Conservation (phyloP, 2,113 vertebrate species). For the Nicator chloris region DNA sequence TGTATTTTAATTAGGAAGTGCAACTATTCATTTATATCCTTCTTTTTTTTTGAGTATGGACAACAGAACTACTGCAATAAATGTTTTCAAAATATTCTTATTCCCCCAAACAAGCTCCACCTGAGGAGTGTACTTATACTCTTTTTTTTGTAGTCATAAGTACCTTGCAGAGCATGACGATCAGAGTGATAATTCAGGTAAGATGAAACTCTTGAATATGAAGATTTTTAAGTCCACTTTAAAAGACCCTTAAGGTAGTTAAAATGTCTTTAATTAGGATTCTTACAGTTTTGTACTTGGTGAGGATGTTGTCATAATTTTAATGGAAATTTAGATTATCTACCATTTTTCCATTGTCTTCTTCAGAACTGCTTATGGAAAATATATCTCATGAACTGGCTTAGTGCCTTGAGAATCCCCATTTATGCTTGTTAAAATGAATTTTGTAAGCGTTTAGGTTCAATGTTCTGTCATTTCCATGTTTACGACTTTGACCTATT, state of each 20-base stretch:
- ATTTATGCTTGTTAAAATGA: background rate
- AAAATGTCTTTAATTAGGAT: background rate
- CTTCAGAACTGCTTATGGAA: background rate
- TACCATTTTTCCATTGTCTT: background rate
- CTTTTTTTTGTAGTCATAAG: background rate
- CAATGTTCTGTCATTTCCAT: background rate
- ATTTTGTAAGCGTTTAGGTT: background rate
- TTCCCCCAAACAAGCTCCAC: background rate
- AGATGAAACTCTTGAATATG: conserved; percentile 8
- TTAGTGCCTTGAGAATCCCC: background rate
- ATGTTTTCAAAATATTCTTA: background rate
- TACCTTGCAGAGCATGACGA: conserved; percentile 7
- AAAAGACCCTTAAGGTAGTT: background rate
- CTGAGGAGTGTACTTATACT: background rate
- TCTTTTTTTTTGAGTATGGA: background rate
- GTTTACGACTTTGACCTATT: background rate
- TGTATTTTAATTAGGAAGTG: background rate
- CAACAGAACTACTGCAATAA: background rate
- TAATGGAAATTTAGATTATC: background rate
- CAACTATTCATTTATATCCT: background rate
- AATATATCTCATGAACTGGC: background rate
- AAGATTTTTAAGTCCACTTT: background rate
- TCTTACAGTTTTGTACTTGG: background rate
- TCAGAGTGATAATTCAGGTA: conserved; percentile 22
- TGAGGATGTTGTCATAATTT: background rate